phyloP scores from a whole-genome alignment of 2,113 vertebrate genomes.

The Mustela lutreola region DNA sequence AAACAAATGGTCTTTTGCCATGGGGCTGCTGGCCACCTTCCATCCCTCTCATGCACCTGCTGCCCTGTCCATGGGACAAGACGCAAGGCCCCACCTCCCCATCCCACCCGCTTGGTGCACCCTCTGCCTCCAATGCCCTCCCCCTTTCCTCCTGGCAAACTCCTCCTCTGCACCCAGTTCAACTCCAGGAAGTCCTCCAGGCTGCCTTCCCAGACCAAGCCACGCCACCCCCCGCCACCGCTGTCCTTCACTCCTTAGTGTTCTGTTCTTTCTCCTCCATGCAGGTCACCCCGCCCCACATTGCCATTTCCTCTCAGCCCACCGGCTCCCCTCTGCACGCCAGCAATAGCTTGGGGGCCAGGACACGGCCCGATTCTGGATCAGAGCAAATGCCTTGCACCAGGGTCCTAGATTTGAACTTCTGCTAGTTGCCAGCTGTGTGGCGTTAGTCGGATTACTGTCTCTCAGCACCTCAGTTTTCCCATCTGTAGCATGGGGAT shows the following conservation, averaged over 20 bases:
- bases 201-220: not conserved
- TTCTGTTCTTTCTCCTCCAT: not conserved
- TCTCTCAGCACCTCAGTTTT: not conserved
- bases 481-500: not conserved
- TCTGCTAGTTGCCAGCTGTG: not conserved
- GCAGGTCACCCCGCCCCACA: not conserved
- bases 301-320: not conserved
- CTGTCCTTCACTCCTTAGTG: not conserved
- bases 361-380: not conserved
- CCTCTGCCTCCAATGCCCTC: not conserved
- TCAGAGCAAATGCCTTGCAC: not conserved
- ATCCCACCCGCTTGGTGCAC: not conserved
- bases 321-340: not conserved
- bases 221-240: fast-evolving
- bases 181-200: not conserved
- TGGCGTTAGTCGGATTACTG: not conserved
- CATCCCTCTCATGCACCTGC: too few relatives aligned
- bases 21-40: not conserved
- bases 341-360: not conserved
- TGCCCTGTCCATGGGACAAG: fast-evolving
- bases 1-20: fast-evolving
- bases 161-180: not conserved
- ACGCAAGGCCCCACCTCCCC: fast-evolving
- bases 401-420: not conserved
- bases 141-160: not conserved